Evolutionary conservation across 2,888 invertebrate species (phyloP), one percentile per base, ranked within the genome.

Genomic region (Acanthococcus lagerstroemiae): DNA sequence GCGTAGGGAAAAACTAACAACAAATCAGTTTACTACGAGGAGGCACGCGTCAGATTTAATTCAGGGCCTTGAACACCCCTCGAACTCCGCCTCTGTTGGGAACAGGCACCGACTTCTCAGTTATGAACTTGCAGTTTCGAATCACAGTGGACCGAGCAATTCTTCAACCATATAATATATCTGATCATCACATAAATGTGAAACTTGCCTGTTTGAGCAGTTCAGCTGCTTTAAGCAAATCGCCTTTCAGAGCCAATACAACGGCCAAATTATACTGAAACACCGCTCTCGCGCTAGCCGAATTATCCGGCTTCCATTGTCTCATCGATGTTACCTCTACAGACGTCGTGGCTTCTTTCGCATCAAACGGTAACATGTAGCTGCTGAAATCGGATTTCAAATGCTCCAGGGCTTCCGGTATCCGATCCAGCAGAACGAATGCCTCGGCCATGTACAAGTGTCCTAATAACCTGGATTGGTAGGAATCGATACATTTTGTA

Each of bases 401-500:
- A 76, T 90, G 86, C 67, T 88, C 84, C 12, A 91, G 81, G 1
- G 94, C 94, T 76, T 94, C 92, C 1, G 83, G 79, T 70, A 91
- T 84, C 77, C 85, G 83, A 74, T 94, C 90, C 74, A 90, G 78
- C 72, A 87, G 83, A 61, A 94, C 85, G 12, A 91, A 78, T 25
- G 92, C 87, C 78, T 95, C 94, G 0, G 92, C 92, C 58, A 89
- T 87, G 76, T 95, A 95, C 72, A 95, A 82, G 76, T 91, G 89
- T 0, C 86, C 93, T 72, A 95, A 80, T 71, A 90, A 82, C 75
- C 88, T 87, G 70, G n/a, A 7, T 50, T n/a, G 9, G 17, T n/a
- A 50, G 6, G 50, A 17, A n/a, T n/a, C 7, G 17, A 17, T 50
- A 7, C 21, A 17, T 50, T 50, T 17, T 7, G 17, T 9, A 12